Conservation (phyloP, 2,888 invertebrate species). For the Spilosoma lubricipeda region DNA sequence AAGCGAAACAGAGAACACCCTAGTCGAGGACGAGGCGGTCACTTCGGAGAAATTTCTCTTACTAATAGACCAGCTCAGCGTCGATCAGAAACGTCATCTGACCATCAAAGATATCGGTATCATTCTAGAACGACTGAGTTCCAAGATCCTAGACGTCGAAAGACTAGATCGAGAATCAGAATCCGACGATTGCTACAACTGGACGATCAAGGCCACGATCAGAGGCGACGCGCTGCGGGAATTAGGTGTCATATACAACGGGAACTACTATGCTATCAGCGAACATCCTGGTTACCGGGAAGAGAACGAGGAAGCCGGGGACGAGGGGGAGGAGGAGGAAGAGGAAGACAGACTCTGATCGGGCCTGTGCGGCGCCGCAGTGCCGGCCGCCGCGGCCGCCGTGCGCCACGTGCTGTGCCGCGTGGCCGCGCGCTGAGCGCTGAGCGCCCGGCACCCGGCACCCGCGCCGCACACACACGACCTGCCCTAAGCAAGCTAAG, state of each 20-base stretch:
- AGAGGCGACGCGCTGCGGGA: constrained; percentile 96
- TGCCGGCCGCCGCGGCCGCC: constrained; percentile 78
- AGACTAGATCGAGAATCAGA: constrained; percentile 96
- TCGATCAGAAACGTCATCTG: constrained; percentile 96
- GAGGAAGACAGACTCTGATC: constrained; percentile 90
- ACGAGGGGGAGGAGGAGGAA: constrained; percentile 94
- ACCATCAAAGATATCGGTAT: constrained; percentile 98
- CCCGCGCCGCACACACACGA: constrained; percentile 31
- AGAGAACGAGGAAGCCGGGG: constrained; percentile 94
- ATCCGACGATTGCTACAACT: constrained; percentile 97
- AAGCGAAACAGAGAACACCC: constrained; percentile 97
- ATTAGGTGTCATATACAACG: constrained; percentile 97
- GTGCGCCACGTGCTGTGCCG: constrained; percentile 78
- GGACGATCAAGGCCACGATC: constrained; percentile 98
- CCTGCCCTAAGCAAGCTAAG: constrained; percentile 40
- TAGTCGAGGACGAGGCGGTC: constrained; percentile 95
- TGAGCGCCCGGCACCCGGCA: constrained; percentile 32
- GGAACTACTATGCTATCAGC: constrained; percentile 97
- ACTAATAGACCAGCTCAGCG: constrained; percentile 96
- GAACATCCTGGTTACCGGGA: constrained; percentile 98
- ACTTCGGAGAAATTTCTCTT: constrained; percentile 97
- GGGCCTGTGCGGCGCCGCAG: constrained; percentile 84
- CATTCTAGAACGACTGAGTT: constrained; percentile 95
- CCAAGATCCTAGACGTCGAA: constrained; percentile 97
- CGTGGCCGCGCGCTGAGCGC: constrained; percentile 73